These are phyloP conservation scores for Staurois parvus DNA, from an alignment of 2,797 vertebrate genomes.

Conservation along the genomic window DNA sequence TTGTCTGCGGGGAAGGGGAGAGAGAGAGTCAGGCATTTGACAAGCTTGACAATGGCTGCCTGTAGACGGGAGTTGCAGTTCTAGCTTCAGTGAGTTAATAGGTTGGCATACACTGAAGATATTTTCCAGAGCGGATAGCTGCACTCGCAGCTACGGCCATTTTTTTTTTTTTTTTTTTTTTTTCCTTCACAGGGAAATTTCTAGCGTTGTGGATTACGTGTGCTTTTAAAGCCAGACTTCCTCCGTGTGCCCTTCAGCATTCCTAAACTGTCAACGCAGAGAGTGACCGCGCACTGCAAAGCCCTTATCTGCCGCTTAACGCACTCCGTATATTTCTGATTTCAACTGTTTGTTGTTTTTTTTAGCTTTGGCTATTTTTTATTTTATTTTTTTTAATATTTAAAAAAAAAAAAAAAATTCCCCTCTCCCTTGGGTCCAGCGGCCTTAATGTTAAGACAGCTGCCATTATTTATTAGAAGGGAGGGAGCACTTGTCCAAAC, in stretches of 20 bases:
- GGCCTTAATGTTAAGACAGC: slow-evolving; percentile 64
- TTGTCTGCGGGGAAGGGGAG: neutral
- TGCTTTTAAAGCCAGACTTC: slow-evolving; percentile 65
- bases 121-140: slow-evolving; percentile 69
- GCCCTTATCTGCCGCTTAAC: slow-evolving; percentile 8
- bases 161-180: slow-evolving; percentile 51
- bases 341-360: neutral
- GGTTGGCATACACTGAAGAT: slow-evolving; percentile 63
- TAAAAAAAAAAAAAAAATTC: no score
- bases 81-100: slow-evolving; percentile 63
- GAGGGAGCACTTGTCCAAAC: slow-evolving; percentile 63
- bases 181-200: slow-evolving; percentile 63
- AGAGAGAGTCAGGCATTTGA: neutral
- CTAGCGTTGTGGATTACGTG: slow-evolving; percentile 63
- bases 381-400: slow-evolving; percentile 27
- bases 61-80: neutral
- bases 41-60: slow-evolving; percentile 27
- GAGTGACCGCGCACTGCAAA: slow-evolving; percentile 52
- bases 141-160: slow-evolving; percentile 66
- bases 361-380: slow-evolving; percentile 17
- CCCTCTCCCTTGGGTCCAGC: slow-evolving; percentile 51
- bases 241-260: slow-evolving; percentile 64
- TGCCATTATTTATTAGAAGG: slow-evolving; percentile 66
- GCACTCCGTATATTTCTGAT: neutral
- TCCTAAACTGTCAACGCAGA: slow-evolving; percentile 63